Evolutionary conservation across 1,140 invertebrate species (phyloP).

Genomic region (Habropoda laboriosa): DNA sequence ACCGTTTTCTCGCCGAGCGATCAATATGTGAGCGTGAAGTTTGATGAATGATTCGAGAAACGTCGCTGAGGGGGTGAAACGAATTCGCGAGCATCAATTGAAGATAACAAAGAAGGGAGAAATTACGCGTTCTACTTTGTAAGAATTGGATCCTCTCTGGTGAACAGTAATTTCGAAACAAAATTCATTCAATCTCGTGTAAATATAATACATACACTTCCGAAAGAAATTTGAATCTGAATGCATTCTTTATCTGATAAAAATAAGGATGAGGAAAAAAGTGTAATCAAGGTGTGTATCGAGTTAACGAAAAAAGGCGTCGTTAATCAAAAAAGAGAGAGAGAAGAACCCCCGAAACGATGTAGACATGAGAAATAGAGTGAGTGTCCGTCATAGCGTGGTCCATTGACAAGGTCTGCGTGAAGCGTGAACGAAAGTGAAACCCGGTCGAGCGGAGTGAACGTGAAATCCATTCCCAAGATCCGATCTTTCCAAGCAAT

Average conservation of each 20-base stretch:
- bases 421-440: neutral
- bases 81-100: neutral
- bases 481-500: neutral
- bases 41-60: neutral
- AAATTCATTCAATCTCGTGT: too few relatives aligned
- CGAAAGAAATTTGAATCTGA: too few relatives aligned
- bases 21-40: neutral
- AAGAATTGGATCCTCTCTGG: neutral
- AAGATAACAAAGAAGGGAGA: too few relatives aligned
- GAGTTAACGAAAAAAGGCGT: neutral
- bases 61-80: neutral
- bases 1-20: slow-evolving; percentile 34
- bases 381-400: neutral
- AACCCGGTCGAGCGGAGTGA: neutral
- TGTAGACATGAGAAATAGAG: neutral
- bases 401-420: neutral
- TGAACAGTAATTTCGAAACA: neutral
- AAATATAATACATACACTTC: too few relatives aligned
- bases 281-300: too few relatives aligned
- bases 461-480: neutral
- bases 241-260: too few relatives aligned
- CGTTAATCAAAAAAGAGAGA: too few relatives aligned
- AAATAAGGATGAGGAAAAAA: too few relatives aligned
- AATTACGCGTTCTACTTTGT: neutral
- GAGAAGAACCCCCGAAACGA: neutral